Evolutionary conservation across 2,888 invertebrate species (phyloP), one percentile per base, ranked within the genome.

Genomic region (Eupithecia tripunctaria): DNA sequence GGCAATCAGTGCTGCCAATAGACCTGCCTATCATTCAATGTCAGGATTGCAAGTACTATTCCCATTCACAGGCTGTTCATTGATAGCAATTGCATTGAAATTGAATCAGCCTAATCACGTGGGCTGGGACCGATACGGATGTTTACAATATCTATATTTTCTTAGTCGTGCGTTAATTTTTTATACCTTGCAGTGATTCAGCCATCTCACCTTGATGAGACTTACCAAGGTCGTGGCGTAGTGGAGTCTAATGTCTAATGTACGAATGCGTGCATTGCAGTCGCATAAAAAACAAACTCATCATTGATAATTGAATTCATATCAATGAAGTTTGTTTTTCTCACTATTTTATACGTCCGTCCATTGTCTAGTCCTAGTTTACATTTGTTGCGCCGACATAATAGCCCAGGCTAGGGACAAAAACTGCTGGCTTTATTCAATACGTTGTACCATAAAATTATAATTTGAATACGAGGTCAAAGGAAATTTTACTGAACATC

Each of bases 331-430:
- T 81, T 79, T 81, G 82, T 85, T 85, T 86, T 87, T 86, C 87
- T 88, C 89, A 89, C 88, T 90, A 89, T 87, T 85, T 84, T 82
- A 80, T 82, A 88, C 89, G 87, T 91, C 91, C 93, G 92, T 77
- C 87, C 85, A 92, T 93, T 92, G 92, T 92, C 81, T 85, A 78
- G 76, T 62, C 69, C 76, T 77, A 71, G 74, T 72, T 74, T 74
- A 74, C 78, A 82, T 78, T 63, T 63, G 29, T 78, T 80, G 78
- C 80, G 78, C 80, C 79, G 81, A 81, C 81, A 81, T 82, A 81
- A 82, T 80, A 77, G 79, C 68, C 77, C 62, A 79, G 63, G 21
- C 63, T 63, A 63, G 63, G n/a, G 79, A 80, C 82, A 85, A 85
- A 86, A 86, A 84, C 75, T 79, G 66, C 74, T 79, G 71, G 80